Evolutionary conservation across 1,140 invertebrate species (phyloP), one percentile per base, ranked within the genome.

Genomic region (Eubasilissa regina): DNA sequence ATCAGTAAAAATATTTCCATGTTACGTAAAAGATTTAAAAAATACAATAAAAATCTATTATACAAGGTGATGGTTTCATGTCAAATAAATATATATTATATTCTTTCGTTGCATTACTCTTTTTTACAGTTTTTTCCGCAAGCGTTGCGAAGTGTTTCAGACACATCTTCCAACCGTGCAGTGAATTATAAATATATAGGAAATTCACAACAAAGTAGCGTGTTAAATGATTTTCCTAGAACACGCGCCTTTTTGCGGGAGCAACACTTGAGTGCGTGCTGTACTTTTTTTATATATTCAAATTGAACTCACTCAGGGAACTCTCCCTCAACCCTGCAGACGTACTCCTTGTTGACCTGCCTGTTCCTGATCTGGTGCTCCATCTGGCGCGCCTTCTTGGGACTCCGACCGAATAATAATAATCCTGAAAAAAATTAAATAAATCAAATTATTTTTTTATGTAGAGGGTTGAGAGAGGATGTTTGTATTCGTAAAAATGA

Each of bases 301-400:
- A 87, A 85, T 21, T 87, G 87, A 81, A 93, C 95, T 92, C 92
- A 98, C 95, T 96, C 94, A 10, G 98, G 98, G 89, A 99, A 99
- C 85, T 95, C 92, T 64, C 99, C 99, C 82, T 97, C 97, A 0
- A 99, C 98, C 82, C 97, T 91, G 88, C 97, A 98, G 0, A 99
- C 94, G 88, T 99, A 99, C 86, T 99, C 97, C 87, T 99, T 99
- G 84, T 94, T 92, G 3, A 99, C 96, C 86, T 96, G 91, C 84
- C 97, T 90, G 85, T 97, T 95, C 82, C 95, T 91, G 78, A 99
- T 97, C 89, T 98, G 96, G 84, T 97, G 95, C 86, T 97, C 96
- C 94, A 98, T 95, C 89, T 97, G 94, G 84, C 96, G 90, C 4
- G 97, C 96, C 87, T 96, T 97, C 86, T 96, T 96, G 21, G 95